Evolutionary conservation across 2,888 invertebrate genomes (phyloP).

Genomic region (Andrena haemorrhoa): DNA sequence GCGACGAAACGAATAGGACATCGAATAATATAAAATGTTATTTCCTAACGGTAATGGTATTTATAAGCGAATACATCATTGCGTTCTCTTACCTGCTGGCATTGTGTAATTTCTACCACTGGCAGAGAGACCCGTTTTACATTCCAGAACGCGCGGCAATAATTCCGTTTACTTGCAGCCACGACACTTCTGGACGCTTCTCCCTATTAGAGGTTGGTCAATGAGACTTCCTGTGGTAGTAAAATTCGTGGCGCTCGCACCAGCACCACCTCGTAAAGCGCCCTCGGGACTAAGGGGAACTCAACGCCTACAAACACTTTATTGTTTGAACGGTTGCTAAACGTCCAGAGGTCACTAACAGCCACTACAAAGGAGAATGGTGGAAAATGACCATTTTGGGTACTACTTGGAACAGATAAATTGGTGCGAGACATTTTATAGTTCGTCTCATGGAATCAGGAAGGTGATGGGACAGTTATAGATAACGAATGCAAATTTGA

Average conservation of each 20-base stretch:
- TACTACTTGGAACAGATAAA: too few species aligned
- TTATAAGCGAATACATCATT: background rate
- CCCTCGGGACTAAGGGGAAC: background rate
- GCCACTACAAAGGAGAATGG: background rate
- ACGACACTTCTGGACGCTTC: conserved; percentile 21
- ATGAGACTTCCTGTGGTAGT: conserved; percentile 50
- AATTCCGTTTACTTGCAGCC: conserved; percentile 39
- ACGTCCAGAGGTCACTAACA: conserved; percentile 3
- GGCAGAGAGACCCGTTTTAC: background rate
- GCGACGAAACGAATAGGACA: background rate
- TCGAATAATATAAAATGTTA: background rate
- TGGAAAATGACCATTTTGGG: too few species aligned
- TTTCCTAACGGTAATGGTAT: background rate
- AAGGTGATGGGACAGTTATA: too few species aligned
- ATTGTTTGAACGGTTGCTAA: conserved; percentile 40
- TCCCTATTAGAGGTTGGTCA: conserved; percentile 30
- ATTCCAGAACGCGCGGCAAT: conserved; percentile 15
- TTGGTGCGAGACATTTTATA: too few species aligned
- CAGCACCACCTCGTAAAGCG: background rate
- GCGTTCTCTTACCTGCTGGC: background rate
- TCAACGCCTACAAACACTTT: conserved; percentile 33
- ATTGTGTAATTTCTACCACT: background rate
- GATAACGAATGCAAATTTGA: too few species aligned
- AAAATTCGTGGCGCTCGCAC: conserved; percentile 43
- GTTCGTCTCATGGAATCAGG: too few species aligned